Conservation (phyloP, 2,888 invertebrate species). For the Hetaerina titia region DNA sequence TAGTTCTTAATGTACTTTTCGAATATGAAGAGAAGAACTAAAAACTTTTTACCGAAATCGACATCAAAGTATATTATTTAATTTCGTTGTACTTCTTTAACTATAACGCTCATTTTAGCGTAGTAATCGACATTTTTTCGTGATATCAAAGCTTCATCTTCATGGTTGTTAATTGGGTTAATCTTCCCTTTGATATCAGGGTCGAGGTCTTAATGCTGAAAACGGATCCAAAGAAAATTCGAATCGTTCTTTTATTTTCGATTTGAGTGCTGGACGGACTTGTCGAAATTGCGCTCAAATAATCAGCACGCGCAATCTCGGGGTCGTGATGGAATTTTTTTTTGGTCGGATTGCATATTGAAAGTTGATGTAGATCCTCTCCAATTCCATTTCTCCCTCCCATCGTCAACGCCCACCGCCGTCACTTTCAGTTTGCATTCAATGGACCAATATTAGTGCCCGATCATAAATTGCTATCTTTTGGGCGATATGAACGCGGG, state of each 20-base stretch:
- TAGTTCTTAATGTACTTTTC: too few relatives aligned
- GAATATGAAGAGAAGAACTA: too few relatives aligned
- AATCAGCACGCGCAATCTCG: background rate
- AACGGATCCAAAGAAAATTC: background rate
- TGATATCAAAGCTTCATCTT: too few relatives aligned
- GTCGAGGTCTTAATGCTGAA: background rate
- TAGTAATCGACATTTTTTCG: too few relatives aligned
- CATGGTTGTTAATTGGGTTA: too few relatives aligned
- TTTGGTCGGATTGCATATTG: background rate
- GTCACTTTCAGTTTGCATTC: background rate
- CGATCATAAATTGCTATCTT: background rate
- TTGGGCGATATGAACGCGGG: background rate
- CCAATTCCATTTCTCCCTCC: background rate
- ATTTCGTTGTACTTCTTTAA: too few relatives aligned
- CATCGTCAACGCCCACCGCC: background rate
- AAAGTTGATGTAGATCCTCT: background rate
- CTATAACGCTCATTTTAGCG: too few relatives aligned
- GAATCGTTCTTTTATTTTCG: background rate
- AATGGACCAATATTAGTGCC: background rate
- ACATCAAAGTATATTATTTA: too few relatives aligned
- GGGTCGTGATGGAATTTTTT: background rate
- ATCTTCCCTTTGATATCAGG: background rate
- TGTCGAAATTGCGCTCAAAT: background rate
- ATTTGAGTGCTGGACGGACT: background rate
- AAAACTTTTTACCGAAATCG: too few relatives aligned